A percentile compares a stretch with the other conserved stretches of the same genome.
phyloP scores from a whole-genome alignment of 2,888 invertebrate genomes.

The Pogonocherus hispidulus region DNA sequence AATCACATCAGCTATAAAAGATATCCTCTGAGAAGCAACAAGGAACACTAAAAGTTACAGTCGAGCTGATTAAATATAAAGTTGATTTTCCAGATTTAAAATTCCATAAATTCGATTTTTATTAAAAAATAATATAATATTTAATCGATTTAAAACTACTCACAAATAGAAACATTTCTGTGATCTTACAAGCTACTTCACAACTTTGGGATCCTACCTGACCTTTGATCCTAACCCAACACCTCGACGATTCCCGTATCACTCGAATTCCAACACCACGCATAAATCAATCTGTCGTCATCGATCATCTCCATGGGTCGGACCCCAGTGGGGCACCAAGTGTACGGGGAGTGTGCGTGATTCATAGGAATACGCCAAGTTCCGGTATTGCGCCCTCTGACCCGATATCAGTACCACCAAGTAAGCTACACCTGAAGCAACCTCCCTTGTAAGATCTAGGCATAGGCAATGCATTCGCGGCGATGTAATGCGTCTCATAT shows the following conservation, averaged over 20 bases:
- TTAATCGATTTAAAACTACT: no score
- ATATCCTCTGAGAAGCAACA: no score
- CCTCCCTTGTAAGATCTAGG: constrained; percentile 38
- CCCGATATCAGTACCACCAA: constrained; percentile 40
- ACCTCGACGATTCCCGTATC: constrained; percentile 45
- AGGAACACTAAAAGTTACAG: no score
- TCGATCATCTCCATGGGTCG: constrained; percentile 56
- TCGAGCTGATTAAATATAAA: no score
- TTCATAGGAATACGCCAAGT: constrained; percentile 44
- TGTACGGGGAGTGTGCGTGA: constrained; percentile 38
- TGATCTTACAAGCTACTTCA: background rate
- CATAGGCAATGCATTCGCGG: constrained; percentile 34
- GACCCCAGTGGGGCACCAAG: constrained; percentile 50
- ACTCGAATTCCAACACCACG: constrained; percentile 59
- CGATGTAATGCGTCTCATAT: constrained; percentile 38
- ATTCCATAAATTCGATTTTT: no score
- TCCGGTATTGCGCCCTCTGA: constrained; percentile 52
- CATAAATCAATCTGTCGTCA: constrained; percentile 62
- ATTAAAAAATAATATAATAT: no score
- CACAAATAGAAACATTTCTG: no score
- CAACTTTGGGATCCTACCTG: constrained; percentile 12
- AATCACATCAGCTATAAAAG: no score
- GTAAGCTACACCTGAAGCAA: constrained; percentile 20
- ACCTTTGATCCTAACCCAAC: constrained; percentile 15
- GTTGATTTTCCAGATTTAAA: no score